phyloP scores from a whole-genome alignment of 1,140 invertebrate genomes.

The Probaryconus sp. region DNA sequence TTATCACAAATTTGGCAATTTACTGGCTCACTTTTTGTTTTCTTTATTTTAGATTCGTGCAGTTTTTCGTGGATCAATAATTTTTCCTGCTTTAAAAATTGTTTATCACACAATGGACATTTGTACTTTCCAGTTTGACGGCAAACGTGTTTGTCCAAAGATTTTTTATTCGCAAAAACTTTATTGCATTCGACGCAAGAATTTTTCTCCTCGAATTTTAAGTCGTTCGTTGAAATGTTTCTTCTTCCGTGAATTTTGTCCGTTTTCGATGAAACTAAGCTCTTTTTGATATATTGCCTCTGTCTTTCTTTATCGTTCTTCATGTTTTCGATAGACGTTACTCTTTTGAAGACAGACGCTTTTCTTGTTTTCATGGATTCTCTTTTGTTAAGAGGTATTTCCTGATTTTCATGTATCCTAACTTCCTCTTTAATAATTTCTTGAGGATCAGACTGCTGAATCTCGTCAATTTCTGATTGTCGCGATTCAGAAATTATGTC shows the following conservation, averaged over 20 bases:
- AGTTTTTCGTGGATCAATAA: conserved; percentile 63
- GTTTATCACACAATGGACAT: conserved; percentile 60
- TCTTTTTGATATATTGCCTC: conserved; percentile 70
- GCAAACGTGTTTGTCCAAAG: conserved; percentile 56
- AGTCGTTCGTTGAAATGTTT: conserved; percentile 3
- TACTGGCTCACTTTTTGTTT: conserved; percentile 59
- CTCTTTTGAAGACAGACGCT: conserved; percentile 66
- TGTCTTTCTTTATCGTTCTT: conserved; percentile 69
- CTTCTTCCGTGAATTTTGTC: conserved; percentile 27
- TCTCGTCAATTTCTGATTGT: conserved; percentile 10
- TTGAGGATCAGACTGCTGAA: neutral
- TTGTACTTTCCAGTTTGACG: conserved; percentile 55
- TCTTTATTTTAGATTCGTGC: conserved; percentile 59
- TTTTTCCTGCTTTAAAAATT: conserved; percentile 56
- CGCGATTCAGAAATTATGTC: neutral
- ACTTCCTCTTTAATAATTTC: neutral
- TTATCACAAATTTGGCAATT: conserved; percentile 70
- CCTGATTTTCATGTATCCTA: conserved; percentile 45
- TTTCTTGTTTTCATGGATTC: conserved; percentile 60
- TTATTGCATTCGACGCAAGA: conserved; percentile 59
- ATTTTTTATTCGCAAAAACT: conserved; percentile 61
- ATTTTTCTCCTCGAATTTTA: conserved; percentile 17
- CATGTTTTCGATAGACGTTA: conserved; percentile 71
- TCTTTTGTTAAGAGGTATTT: conserved; percentile 28
- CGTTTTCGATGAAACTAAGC: conserved; percentile 26